These are phyloP conservation scores for Ophthalmolycus amberensis DNA, from an alignment of 2,113 vertebrate species.

Conservation along the genomic window DNA sequence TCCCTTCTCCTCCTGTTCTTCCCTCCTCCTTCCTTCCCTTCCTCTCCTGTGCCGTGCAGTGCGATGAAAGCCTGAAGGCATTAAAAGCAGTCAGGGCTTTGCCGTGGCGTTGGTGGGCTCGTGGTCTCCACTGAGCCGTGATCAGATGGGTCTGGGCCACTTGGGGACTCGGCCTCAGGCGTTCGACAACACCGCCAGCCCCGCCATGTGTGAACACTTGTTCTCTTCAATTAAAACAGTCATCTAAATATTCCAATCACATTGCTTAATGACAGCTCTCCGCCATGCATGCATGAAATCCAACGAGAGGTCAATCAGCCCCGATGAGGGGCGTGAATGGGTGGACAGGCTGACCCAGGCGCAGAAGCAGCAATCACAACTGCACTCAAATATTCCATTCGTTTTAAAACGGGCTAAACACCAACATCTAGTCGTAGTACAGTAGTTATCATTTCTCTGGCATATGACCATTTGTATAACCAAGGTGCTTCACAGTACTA, in stretches of 20 bases:
- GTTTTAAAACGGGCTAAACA: conserved; percentile 18
- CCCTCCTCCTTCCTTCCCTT: conserved; percentile 5
- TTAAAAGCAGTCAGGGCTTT: conserved; percentile 75
- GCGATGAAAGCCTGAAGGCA: conserved; percentile 67
- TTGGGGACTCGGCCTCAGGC: conserved; percentile 76
- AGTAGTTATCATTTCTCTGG: neutral
- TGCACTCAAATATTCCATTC: conserved; percentile 31
- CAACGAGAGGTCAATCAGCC: conserved; percentile 60
- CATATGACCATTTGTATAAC: neutral
- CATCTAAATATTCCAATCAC: conserved; percentile 81
- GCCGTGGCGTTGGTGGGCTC: conserved; percentile 67
- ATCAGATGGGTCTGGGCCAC: conserved; percentile 76
- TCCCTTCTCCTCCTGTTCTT: neutral
- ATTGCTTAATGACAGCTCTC: conserved; percentile 72
- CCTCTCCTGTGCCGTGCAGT: conserved; percentile 1
- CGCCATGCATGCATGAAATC: conserved; percentile 61
- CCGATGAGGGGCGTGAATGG: conserved; percentile 3
- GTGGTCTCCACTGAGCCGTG: conserved; percentile 72
- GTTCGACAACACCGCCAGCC: conserved; percentile 68
- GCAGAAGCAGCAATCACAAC: conserved; percentile 4
- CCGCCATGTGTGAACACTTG: conserved; percentile 79
- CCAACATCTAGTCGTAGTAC: neutral
- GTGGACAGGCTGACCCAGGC: conserved; percentile 40
- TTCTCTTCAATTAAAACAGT: conserved; percentile 82
- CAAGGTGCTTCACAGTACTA: neutral